Evolutionary conservation across 1,140 invertebrate species (phyloP).

Genomic region (Formica selysi): DNA sequence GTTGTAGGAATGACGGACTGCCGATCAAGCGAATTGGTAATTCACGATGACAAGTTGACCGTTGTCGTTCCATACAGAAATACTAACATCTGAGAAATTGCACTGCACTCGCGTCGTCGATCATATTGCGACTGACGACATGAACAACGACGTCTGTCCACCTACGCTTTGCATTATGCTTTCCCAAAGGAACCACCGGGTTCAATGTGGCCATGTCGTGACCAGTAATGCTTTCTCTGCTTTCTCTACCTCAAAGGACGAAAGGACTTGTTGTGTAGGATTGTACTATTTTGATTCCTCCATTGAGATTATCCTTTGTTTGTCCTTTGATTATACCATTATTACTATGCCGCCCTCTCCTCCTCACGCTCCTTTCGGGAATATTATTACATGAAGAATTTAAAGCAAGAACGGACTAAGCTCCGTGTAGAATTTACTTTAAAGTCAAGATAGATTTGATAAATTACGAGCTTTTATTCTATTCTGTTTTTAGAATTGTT

Average conservation of each 20-base stretch:
- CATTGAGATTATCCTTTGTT: background rate
- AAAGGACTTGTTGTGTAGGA: background rate
- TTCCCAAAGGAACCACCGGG: slow-evolving; percentile 9
- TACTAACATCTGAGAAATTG: slow-evolving; percentile 44
- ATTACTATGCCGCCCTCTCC: background rate
- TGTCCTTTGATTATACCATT: background rate
- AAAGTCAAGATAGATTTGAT: background rate
- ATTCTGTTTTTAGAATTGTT: background rate
- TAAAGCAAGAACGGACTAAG: background rate
- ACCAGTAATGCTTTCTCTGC: background rate
- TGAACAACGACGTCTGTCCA: background rate
- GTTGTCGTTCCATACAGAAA: background rate
- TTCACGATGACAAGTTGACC: background rate
- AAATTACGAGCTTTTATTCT: background rate
- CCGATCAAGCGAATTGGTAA: background rate
- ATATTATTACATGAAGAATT: background rate
- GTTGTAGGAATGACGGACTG: background rate
- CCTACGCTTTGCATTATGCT: background rate
- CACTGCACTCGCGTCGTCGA: background rate
- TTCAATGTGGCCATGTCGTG: background rate
- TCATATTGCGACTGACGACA: background rate
- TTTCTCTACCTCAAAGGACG: slow-evolving; percentile 12
- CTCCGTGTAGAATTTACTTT: too few relatives aligned
- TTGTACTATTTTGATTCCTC: background rate
- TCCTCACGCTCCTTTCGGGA: background rate